Evolutionary conservation across 2,797 vertebrate species (phyloP).

Genomic region (Pagetopsis macropterus): DNA sequence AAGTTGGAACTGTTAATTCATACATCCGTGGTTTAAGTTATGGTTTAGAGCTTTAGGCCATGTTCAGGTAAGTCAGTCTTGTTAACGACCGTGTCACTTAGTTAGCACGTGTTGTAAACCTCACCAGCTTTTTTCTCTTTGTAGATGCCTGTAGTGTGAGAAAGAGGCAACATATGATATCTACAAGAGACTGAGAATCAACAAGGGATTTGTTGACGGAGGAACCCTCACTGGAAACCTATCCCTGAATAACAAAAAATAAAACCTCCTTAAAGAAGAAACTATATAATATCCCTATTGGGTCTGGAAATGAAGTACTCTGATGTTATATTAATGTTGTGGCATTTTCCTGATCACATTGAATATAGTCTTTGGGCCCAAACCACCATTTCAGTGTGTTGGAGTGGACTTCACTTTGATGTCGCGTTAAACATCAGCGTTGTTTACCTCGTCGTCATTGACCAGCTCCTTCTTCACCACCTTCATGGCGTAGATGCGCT

Average conservation of each 20-base stretch:
- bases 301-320: too few species aligned
- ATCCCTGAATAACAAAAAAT: neutral
- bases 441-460: conserved; percentile 95
- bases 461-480: conserved; percentile 99
- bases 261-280: neutral
- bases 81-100: conserved; percentile 29
- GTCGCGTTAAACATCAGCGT: too few species aligned
- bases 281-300: neutral
- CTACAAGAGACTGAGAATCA: conserved; percentile 21
- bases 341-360: too few species aligned
- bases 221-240: neutral
- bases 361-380: too few species aligned
- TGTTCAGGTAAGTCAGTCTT: conserved; percentile 40
- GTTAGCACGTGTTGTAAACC: conserved; percentile 27
- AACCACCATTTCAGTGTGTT: neutral
- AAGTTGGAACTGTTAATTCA: neutral
- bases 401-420: neutral
- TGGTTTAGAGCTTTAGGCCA: conserved; percentile 10
- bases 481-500: conserved; percentile 99
- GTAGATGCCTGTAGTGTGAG: conserved; percentile 23
- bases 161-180: conserved; percentile 38
- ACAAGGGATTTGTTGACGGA: neutral
- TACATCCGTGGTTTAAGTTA: conserved; percentile 18
- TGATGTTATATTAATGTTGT: too few species aligned
- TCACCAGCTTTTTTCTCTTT: conserved; percentile 50